Evolutionary conservation across 2,797 vertebrate genomes (phyloP).

Genomic region (Anguilla megastoma): DNA sequence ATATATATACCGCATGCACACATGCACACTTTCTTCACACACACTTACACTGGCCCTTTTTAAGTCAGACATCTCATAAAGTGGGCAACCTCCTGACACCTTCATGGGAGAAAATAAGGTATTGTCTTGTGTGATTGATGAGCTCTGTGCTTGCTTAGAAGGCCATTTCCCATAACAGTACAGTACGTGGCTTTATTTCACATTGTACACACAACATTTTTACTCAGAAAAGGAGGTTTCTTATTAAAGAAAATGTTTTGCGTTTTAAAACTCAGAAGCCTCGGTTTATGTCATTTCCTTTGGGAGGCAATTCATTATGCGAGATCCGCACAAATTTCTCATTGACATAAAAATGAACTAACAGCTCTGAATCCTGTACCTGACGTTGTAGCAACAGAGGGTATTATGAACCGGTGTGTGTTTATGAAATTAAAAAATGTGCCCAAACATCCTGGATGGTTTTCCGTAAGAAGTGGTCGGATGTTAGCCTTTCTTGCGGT

Average conservation of each 20-base stretch:
- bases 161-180: background rate
- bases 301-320: constrained; percentile 58
- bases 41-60: background rate
- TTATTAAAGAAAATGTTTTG: background rate
- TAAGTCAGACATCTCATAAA: background rate
- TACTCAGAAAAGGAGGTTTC: background rate
- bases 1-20: background rate
- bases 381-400: constrained; percentile 62
- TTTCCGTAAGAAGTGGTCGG: constrained; percentile 71
- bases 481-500: constrained; percentile 57
- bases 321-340: constrained; percentile 19
- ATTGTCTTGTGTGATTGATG: constrained; percentile 12
- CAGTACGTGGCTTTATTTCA: background rate
- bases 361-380: constrained; percentile 25
- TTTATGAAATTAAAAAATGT: constrained; percentile 69
- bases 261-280: background rate
- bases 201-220: background rate
- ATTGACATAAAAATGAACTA: background rate
- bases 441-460: constrained; percentile 68
- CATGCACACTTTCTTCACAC: background rate
- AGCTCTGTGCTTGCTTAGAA: background rate
- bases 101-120: background rate
- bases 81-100: background rate
- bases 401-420: constrained; percentile 65
- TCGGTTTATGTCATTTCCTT: constrained; percentile 60